Conservation (phyloP, 2,888 invertebrate species). For the Salticus scenicus region DNA sequence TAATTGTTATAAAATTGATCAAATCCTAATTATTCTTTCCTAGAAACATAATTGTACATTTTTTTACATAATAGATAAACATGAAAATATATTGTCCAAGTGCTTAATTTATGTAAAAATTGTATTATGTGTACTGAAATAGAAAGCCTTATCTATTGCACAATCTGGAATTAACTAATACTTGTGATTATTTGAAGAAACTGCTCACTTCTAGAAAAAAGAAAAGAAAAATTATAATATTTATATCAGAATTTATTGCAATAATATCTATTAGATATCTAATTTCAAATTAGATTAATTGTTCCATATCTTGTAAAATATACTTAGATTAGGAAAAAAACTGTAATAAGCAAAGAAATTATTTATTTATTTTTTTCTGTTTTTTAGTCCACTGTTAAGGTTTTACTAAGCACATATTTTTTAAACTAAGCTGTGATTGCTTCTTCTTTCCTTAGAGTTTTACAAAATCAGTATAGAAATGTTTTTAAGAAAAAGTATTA, state of each 20-base stretch:
- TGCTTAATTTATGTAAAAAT: background rate
- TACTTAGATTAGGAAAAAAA: background rate
- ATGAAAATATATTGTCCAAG: background rate
- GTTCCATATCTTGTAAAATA: conserved; percentile 5
- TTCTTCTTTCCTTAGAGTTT: too few species aligned
- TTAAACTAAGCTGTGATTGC: too few species aligned
- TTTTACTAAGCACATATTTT: too few species aligned
- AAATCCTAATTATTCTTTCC: too few species aligned
- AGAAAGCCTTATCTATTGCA: conserved; percentile 13
- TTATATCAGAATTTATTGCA: background rate
- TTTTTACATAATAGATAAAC: too few species aligned
- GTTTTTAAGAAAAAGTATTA: too few species aligned
- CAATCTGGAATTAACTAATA: background rate
- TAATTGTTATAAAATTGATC: too few species aligned
- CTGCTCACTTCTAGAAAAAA: conserved; percentile 2
- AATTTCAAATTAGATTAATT: background rate
- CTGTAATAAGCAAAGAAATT: background rate
- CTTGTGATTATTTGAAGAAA: background rate
- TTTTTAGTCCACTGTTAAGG: too few species aligned
- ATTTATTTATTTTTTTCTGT: too few species aligned
- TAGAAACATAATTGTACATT: too few species aligned
- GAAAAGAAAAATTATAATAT: conserved; percentile 5
- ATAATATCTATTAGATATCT: conserved; percentile 3
- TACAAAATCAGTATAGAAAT: too few species aligned
- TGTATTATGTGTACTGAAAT: background rate